Evolutionary conservation across 92 coral and sea anemone species (phyloP), one percentile per base, ranked within the genome.

Genomic region (Epizoanthus fatuus): DNA sequence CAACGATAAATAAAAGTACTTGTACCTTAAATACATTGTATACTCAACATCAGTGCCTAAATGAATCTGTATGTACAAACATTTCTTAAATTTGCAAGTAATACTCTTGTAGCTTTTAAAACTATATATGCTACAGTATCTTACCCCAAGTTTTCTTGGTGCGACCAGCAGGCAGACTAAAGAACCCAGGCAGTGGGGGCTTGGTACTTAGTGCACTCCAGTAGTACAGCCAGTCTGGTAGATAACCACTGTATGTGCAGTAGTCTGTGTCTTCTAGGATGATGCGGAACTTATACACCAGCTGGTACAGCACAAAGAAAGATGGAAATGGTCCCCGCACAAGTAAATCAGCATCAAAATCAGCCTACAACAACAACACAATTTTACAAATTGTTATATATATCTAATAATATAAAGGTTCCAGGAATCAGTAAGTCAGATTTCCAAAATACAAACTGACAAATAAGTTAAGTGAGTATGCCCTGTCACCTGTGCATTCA

Each of bases 131-230:
- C 19, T 5, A 9, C 20, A 7, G 13, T 22, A 3, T 62, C 96
- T 67, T 75, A 91, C 97, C 97, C 97, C 97, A 94, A 7, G 95
- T 94, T 76, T 91, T 94, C 86, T 88, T 94, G 87, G 95, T 88
- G 74, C 95, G 93, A 3, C 94, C 94, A 2, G 94, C 94, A 39
- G 94, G 94, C 58, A 91, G 60, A 67, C 84, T 91, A 52, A 64
- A 88, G 86, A 91, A 91, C 10, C 94, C 83, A 62, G 88, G 89
- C 54, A 91, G 81, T 45, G 94, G 94, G 13, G 94, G 94, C 56
- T 92, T 90, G 44, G 95, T 68, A 44, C 94, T 77, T 3, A 94
- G 82, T 5, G 93, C 93, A 79, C 95, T 84, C 97, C 97, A 94
- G 69, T 94, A 92, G 69, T 91, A 94, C 57, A 91, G 73, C 90